Conservation (phyloP, 1,140 invertebrate genomes). For the Idris sp. region DNA sequence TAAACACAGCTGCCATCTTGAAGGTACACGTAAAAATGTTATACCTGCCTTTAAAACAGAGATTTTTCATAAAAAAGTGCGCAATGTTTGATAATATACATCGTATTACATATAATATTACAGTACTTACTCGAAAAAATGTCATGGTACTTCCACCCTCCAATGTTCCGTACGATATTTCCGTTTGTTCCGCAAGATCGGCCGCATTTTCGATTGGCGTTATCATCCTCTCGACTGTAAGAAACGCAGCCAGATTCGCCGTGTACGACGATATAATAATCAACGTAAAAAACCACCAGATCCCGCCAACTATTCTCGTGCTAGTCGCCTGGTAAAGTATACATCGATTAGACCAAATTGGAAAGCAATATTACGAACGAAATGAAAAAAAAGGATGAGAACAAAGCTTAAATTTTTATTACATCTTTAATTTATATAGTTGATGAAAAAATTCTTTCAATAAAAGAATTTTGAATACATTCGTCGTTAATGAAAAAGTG, state of each 20-base stretch:
- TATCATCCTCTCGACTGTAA: conserved; percentile 97
- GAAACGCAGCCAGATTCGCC: conserved; percentile 96
- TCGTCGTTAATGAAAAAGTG: too few relatives aligned
- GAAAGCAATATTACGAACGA: too few relatives aligned
- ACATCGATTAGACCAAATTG: conserved; percentile 13
- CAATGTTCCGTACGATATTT: conserved; percentile 95
- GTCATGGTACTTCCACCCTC: conserved; percentile 97
- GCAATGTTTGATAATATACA: conserved; percentile 14
- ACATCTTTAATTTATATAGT: too few relatives aligned
- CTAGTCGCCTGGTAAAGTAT: conserved; percentile 87
- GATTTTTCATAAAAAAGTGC: too few relatives aligned
- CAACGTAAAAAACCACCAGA: conserved; percentile 99
- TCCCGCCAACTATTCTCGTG: conserved; percentile 94
- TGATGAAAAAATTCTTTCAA: too few relatives aligned
- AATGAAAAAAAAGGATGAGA: too few relatives aligned
- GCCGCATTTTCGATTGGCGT: conserved; percentile 97
- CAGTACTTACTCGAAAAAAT: conserved; percentile 91
- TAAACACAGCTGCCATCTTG: too few relatives aligned
- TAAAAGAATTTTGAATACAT: too few relatives aligned
- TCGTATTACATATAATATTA: conserved; percentile 28
- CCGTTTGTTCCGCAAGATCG: conserved; percentile 95
- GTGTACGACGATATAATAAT: conserved; percentile 99
- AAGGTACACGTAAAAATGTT: too few relatives aligned
- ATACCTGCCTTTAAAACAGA: too few relatives aligned
- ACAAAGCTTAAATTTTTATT: too few relatives aligned